phyloP scores from a whole-genome alignment of 2,888 invertebrate genomes.

The Volucella bombylans region DNA sequence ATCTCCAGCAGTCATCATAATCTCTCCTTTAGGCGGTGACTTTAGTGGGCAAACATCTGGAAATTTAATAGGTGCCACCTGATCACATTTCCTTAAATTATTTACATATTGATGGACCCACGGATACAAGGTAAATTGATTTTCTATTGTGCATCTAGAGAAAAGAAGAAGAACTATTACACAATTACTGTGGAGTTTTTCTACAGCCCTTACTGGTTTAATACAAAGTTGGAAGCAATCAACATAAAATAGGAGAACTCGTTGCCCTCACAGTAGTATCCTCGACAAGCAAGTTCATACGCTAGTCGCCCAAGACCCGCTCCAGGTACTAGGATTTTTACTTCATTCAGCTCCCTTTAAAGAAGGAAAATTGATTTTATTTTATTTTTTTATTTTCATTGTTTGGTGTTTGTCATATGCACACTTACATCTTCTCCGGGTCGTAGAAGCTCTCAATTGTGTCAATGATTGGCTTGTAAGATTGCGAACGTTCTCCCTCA shows the following conservation, averaged over 20 bases:
- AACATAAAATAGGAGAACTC: constrained; percentile 99
- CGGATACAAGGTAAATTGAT: constrained; percentile 93
- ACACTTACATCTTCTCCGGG: constrained; percentile 84
- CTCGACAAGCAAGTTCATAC: constrained; percentile 94
- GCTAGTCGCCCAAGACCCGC: constrained; percentile 97
- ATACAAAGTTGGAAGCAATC: constrained; percentile 96
- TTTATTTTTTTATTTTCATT: constrained; percentile 1
- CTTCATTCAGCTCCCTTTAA: constrained; percentile 80
- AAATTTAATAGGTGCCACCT: constrained; percentile 89
- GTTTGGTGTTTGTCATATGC: background rate
- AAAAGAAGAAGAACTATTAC: background rate
- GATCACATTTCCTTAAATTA: constrained; percentile 91
- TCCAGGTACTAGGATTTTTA: constrained; percentile 95
- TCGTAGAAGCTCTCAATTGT: constrained; percentile 90
- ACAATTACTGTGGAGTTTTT: background rate
- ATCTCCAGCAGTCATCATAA: constrained; percentile 98
- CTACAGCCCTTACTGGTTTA: constrained; percentile 87
- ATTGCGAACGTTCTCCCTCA: constrained; percentile 90
- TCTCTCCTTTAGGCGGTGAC: constrained; percentile 85
- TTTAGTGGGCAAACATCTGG: constrained; percentile 93
- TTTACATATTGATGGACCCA: constrained; percentile 98
- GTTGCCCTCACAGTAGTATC: constrained; percentile 97
- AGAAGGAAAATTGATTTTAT: background rate
- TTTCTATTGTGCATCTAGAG: constrained; percentile 83
- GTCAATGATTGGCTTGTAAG: constrained; percentile 94